These are phyloP conservation scores for Manis javanica DNA, from an alignment of 2,797 vertebrate genomes.

Conservation along the genomic window DNA sequence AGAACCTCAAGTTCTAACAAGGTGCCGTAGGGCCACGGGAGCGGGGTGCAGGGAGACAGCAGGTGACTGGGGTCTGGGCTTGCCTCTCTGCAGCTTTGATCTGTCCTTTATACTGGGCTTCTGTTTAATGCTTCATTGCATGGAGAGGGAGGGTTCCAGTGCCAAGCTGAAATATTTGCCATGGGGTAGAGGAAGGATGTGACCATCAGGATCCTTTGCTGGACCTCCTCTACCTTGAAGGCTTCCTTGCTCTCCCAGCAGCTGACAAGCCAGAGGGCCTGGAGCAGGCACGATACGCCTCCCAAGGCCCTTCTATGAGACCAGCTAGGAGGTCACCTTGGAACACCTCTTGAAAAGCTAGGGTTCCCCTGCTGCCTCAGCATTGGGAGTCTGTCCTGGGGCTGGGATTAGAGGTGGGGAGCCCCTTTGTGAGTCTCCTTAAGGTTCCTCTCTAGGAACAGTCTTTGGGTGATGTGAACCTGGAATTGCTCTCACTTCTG, in stretches of 20 bases:
- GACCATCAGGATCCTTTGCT: accelerated
- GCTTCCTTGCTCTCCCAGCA: not conserved
- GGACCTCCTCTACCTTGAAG: not conserved
- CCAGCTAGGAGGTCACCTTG: not conserved
- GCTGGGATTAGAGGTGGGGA: too few species aligned
- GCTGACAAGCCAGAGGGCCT: not conserved
- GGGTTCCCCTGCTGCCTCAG: not conserved
- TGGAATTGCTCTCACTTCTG: accelerated
- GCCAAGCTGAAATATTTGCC: not conserved
- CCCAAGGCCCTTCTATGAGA: not conserved
- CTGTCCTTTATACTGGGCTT: not conserved
- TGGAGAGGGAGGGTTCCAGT: not conserved
- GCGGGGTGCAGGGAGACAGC: accelerated
- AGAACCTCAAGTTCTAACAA: not conserved
- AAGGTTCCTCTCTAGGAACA: not conserved
- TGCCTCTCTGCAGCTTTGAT: not conserved
- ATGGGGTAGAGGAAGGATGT: accelerated
- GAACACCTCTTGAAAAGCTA: not conserved
- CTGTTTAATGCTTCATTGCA: not conserved
- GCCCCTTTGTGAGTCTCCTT: not conserved
- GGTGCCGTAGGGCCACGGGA: not conserved
- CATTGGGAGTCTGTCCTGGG: not conserved
- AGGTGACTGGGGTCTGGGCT: not conserved
- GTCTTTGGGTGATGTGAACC: not conserved
- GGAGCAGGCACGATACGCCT: not conserved